Percentiles rank a stretch among this genome's conserved stretches.
Evolutionary conservation across 2,888 invertebrate species (phyloP).

Genomic region (Crioceris asparagi): DNA sequence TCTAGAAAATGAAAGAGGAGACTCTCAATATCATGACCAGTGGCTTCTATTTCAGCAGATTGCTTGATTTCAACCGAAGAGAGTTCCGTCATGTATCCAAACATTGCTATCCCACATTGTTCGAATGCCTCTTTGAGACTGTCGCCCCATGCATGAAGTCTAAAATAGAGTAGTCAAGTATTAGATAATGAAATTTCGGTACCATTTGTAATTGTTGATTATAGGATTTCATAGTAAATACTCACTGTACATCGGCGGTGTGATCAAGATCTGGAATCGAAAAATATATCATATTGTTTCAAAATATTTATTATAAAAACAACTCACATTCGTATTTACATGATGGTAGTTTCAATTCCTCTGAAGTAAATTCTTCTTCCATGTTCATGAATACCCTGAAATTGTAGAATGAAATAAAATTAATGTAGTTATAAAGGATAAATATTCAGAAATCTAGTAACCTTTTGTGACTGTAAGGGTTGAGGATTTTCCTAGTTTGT

Average conservation of each 20-base stretch:
- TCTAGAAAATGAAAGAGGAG: constrained; percentile 89
- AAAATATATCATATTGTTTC: constrained; percentile 10
- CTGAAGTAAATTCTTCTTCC: constrained; percentile 40
- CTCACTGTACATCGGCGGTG: constrained; percentile 98
- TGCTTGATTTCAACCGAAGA: constrained; percentile 70
- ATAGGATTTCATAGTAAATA: not conserved
- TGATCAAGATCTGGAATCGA: constrained; percentile 79
- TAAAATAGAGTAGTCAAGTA: constrained; percentile 34
- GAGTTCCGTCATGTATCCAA: constrained; percentile 93
- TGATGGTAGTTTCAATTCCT: constrained; percentile 53
- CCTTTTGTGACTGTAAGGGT: too few relatives aligned
- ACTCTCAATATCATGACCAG: constrained; percentile 79
- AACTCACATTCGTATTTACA: constrained; percentile 74
- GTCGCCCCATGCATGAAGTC: constrained; percentile 88
- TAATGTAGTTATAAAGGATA: too few relatives aligned
- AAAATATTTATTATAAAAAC: not conserved
- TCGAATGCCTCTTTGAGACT: constrained; percentile 83
- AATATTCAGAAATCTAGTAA: too few relatives aligned
- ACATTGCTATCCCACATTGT: constrained; percentile 93
- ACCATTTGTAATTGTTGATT: not conserved
- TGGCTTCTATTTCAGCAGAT: constrained; percentile 73
- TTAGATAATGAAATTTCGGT: not conserved
- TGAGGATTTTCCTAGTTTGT: too few relatives aligned
- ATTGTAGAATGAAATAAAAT: too few relatives aligned
- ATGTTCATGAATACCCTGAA: too few relatives aligned